These are phyloP conservation scores for Theonella swinhoei DNA, from an alignment of 37 sponge, comb jelly and placozoan species.

Conservation along the genomic window DNA sequence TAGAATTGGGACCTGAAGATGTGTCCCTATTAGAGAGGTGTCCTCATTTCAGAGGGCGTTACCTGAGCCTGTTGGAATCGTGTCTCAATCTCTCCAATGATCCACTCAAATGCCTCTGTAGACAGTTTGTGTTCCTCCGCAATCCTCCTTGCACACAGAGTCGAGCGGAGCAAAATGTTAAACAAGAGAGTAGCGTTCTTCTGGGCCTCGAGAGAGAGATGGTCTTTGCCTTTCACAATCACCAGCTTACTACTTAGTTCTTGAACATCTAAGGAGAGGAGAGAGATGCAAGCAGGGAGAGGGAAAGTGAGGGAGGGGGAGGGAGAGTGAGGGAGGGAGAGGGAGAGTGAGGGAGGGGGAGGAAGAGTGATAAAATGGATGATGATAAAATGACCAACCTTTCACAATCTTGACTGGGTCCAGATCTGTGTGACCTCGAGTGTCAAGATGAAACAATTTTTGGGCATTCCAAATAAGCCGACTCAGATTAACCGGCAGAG, in stretches of 20 bases:
- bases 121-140: slow-evolving; percentile 91
- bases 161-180: slow-evolving; percentile 86
- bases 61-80: slow-evolving; percentile 95
- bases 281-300: background rate
- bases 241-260: slow-evolving; percentile 84
- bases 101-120: slow-evolving; percentile 97
- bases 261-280: slow-evolving; percentile 63
- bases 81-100: slow-evolving; percentile 95
- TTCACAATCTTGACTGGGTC: slow-evolving; percentile 86
- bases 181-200: slow-evolving; percentile 96
- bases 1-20: no score
- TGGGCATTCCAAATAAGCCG: slow-evolving; percentile 98
- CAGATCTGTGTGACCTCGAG: slow-evolving; percentile 77
- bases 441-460: slow-evolving; percentile 94
- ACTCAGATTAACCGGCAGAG: slow-evolving; percentile 89
- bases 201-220: slow-evolving; percentile 87
- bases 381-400: background rate
- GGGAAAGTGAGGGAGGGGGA: background rate
- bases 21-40: no score
- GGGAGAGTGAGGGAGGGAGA: background rate
- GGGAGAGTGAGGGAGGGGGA: background rate
- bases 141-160: slow-evolving; percentile 79
- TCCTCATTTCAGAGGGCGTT: no score
- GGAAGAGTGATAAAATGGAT: background rate
- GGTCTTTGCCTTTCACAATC: slow-evolving; percentile 93